A percentile compares a stretch with the other conserved stretches of the same genome.
Evolutionary conservation across 2,888 invertebrate genomes (phyloP).

Genomic region (Coenonympha arcania): DNA sequence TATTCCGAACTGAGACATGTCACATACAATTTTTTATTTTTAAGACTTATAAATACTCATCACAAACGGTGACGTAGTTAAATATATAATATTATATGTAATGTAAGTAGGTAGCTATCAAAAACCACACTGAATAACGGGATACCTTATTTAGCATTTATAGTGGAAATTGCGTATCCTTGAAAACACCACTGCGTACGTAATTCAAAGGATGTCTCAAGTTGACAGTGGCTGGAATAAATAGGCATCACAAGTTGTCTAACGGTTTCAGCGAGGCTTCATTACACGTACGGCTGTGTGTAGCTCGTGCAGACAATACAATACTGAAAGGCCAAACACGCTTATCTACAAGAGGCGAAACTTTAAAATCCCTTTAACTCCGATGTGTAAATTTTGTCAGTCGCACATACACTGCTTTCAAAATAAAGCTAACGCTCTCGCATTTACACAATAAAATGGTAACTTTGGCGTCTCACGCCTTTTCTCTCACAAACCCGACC

Average conservation of each 20-base stretch:
- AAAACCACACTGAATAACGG: neutral
- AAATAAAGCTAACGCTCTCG: constrained; percentile 27
- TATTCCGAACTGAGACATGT: too few relatives aligned
- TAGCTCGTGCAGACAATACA: constrained; percentile 4
- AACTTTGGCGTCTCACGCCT: constrained; percentile 30
- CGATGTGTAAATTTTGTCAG: constrained; percentile 19
- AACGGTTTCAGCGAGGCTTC: constrained; percentile 1
- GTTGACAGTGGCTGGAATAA: constrained; percentile 3
- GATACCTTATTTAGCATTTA: constrained; percentile 2
- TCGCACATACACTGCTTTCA: constrained; percentile 12
- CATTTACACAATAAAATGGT: constrained; percentile 31
- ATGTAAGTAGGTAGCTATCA: too few relatives aligned
- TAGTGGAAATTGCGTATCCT: neutral
- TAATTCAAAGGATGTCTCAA: constrained; percentile 4
- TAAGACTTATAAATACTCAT: too few relatives aligned
- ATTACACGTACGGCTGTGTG: neutral
- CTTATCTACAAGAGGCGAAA: constrained; percentile 10
- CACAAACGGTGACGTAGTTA: too few relatives aligned
- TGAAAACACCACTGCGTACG: neutral
- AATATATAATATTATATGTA: too few relatives aligned
- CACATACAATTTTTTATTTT: too few relatives aligned
- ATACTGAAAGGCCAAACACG: constrained; percentile 4
- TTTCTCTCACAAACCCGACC: constrained; percentile 25
- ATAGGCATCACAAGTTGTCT: constrained; percentile 4
- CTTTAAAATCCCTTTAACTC: constrained; percentile 14